Conservation (phyloP, 2,888 invertebrate genomes). For the Tachystola acroxantha region DNA sequence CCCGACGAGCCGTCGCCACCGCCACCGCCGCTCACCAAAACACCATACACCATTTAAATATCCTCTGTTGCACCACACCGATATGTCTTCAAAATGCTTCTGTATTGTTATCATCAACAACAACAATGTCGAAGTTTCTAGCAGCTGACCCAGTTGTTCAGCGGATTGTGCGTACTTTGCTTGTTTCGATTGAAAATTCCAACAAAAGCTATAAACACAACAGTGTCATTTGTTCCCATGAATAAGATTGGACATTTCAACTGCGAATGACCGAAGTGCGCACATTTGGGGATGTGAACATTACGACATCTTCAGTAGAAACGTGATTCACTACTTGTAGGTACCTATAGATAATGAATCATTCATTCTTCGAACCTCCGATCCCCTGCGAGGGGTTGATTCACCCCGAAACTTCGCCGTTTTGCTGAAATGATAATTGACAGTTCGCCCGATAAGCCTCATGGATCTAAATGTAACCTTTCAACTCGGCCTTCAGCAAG, state of each 20-base stretch:
- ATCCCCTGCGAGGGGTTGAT: not conserved
- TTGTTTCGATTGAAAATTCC: not conserved
- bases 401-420: not conserved
- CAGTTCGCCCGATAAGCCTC: constrained; percentile 2
- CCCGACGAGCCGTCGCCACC: constrained; percentile 29
- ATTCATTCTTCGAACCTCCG: constrained; percentile 1
- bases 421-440: constrained; percentile 3
- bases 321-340: too few species aligned
- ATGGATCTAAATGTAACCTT: constrained; percentile 7
- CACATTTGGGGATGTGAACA: not conserved
- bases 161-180: not conserved
- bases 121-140: not conserved
- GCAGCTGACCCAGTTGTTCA: not conserved
- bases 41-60: not conserved
- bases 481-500: not conserved
- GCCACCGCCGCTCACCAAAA: not conserved
- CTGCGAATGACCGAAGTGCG: not conserved
- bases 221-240: too few species aligned
- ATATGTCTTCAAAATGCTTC: too few species aligned
- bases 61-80: constrained; percentile 1
- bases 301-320: not conserved
- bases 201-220: too few species aligned
- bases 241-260: too few species aligned
- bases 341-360: not conserved
- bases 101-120: constrained; percentile 1